Evolutionary conservation across 2,888 invertebrate species (phyloP).

Genomic region (Cremastinae sp.): DNA sequence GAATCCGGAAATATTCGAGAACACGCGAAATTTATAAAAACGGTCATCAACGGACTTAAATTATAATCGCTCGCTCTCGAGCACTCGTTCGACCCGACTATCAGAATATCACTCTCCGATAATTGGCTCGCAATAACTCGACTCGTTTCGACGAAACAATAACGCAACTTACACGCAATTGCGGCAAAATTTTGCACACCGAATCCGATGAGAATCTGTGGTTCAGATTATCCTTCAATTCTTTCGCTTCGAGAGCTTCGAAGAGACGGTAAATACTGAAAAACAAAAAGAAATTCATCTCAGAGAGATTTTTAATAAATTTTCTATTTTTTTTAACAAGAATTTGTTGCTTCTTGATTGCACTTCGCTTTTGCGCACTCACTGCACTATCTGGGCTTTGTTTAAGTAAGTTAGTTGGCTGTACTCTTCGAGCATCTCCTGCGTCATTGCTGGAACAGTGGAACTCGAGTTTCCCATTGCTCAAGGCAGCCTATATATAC

Average conservation of each 20-base stretch:
- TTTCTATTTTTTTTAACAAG: constrained; percentile 16
- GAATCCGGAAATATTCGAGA: no score
- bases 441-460: constrained; percentile 82
- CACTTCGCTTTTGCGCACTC: constrained; percentile 75
- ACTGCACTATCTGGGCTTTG: constrained; percentile 85
- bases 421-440: constrained; percentile 84
- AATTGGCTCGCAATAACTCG: neutral
- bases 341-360: constrained; percentile 14
- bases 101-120: constrained; percentile 23
- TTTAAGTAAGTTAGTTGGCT: constrained; percentile 84
- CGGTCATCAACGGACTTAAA: constrained; percentile 2
- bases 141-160: constrained; percentile 4
- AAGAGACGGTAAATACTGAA: constrained; percentile 84
- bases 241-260: constrained; percentile 81
- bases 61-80: constrained; percentile 14
- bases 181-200: constrained; percentile 84
- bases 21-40: no score
- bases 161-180: constrained; percentile 83
- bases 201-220: constrained; percentile 82
- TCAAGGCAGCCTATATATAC: constrained; percentile 13
- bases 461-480: constrained; percentile 81
- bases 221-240: constrained; percentile 80
- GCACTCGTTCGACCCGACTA: constrained; percentile 11
- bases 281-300: neutral
- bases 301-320: neutral